A percentile compares a stretch with the other conserved stretches of the same genome.
Evolutionary conservation across 2,113 vertebrate genomes (phyloP).

Genomic region (Trichomycterus rosablanca): DNA sequence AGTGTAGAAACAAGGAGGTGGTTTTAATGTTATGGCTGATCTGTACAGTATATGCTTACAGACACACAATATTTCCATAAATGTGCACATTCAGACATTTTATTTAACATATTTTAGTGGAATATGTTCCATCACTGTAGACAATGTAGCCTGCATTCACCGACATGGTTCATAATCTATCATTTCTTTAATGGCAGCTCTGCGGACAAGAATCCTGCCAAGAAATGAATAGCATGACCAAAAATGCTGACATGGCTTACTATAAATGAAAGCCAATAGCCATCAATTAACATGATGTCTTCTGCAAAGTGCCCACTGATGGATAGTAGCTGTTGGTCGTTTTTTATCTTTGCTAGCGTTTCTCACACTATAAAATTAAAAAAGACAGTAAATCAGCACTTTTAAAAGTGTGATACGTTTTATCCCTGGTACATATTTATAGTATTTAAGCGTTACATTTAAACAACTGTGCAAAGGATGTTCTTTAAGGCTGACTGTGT

Average conservation of each 20-base stretch:
- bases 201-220: slow-evolving; percentile 19
- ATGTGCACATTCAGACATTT: too few species aligned
- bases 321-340: slow-evolving; percentile 3
- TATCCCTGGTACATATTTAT: background rate
- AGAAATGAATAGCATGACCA: slow-evolving; percentile 26
- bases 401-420: background rate
- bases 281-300: slow-evolving; percentile 26
- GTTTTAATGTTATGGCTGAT: too few species aligned
- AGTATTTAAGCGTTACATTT: slow-evolving; percentile 7
- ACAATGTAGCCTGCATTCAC: slow-evolving; percentile 12
- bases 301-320: slow-evolving; percentile 15
- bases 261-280: slow-evolving; percentile 21
- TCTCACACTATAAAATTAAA: slow-evolving; percentile 15
- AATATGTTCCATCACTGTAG: too few species aligned
- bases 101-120: too few species aligned
- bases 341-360: slow-evolving; percentile 9
- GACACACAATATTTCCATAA: too few species aligned
- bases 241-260: slow-evolving; percentile 22
- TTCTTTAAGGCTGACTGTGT: slow-evolving; percentile 25
- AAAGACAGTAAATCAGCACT: background rate
- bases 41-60: too few species aligned
- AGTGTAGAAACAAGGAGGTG: too few species aligned
- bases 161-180: slow-evolving; percentile 19
- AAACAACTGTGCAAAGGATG: slow-evolving; percentile 3
- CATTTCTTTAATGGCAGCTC: slow-evolving; percentile 28